Evolutionary conservation across 2,113 vertebrate species (phyloP).

Genomic region (Macroglossus sobrinus): DNA sequence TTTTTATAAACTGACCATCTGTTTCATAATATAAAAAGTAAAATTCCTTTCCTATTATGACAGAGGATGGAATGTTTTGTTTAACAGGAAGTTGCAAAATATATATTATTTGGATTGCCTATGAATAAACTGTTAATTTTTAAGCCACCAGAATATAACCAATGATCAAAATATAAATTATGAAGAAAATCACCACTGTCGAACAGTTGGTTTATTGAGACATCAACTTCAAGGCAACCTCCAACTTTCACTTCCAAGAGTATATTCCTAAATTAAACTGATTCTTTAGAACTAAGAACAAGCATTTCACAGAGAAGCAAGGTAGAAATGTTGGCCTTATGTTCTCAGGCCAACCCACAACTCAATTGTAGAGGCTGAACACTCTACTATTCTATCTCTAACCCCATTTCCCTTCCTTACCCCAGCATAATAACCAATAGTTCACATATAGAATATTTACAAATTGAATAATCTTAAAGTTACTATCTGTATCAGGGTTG

Average conservation of each 20-base stretch:
- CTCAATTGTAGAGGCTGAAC: not conserved
- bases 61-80: not conserved
- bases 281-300: conserved; percentile 15
- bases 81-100: conserved; percentile 6
- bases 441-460: not conserved
- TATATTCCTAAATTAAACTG: not conserved
- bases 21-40: not conserved
- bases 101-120: not conserved
- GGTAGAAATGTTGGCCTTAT: not conserved
- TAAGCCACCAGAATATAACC: conserved; percentile 5
- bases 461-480: not conserved
- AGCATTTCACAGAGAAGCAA: conserved; percentile 11
- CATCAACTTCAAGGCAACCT: conserved; percentile 5
- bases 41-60: conserved; percentile 3
- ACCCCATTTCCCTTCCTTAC: not conserved
- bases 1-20: not conserved
- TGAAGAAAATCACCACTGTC: not conserved
- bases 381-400: not conserved
- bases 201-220: not conserved
- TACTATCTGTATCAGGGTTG: not conserved
- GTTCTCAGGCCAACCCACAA: not conserved
- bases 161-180: conserved; percentile 16
- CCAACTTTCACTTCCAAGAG: not conserved
- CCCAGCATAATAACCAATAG: not conserved
- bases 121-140: not conserved